Evolutionary conservation across 1,140 invertebrate species (phyloP), one percentile per base, ranked within the genome.

Genomic region (Drosophila jambulina): DNA sequence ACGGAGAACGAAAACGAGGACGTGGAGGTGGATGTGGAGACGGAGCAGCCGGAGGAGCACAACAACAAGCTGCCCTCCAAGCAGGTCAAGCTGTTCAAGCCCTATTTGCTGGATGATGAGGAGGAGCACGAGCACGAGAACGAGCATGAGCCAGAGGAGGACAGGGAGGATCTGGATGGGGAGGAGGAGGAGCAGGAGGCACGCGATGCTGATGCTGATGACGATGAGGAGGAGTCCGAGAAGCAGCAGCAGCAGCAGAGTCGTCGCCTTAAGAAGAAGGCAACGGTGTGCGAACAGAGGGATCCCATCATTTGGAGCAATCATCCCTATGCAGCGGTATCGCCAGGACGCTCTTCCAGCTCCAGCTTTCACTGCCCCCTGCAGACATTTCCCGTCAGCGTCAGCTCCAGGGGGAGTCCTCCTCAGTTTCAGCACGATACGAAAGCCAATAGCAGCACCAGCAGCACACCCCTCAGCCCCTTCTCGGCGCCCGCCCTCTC

Each of bases 21-120:
- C 2, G 79, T 79, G 9, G 76, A 71, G 4, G 72, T 67, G n/a
- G 70, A 76, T 19, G 53, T 56, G 23, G 74, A 82, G 43, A 57
- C 51, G 2, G 75, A 76, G 59, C 45, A 64, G 51, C 75, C 45
- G 10, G 69, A 60, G 53, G 61, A 81, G 56, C 74, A 53, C 17
- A 48, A 48, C 23, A 65, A 81, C 25, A 65, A 81, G 57, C 59
- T 91, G 57, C 82, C 82, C 51, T 76, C 86, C 2, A 93, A 93
- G 76, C 93, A 93, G 43, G 94, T 95, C 56, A 95, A 95, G 82
- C 87, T 96, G 21, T 96, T 96, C 92, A 95, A 96, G 87, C 96
- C 95, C 43, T 96, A 95, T 83, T 91, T 95, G 42, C 93, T 95
- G 81, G 95, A 95, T 10, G 75, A 78, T 3, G 58, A 92, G 32